phyloP scores from a whole-genome alignment of 2,888 invertebrate species.

The Mimas tiliae region DNA sequence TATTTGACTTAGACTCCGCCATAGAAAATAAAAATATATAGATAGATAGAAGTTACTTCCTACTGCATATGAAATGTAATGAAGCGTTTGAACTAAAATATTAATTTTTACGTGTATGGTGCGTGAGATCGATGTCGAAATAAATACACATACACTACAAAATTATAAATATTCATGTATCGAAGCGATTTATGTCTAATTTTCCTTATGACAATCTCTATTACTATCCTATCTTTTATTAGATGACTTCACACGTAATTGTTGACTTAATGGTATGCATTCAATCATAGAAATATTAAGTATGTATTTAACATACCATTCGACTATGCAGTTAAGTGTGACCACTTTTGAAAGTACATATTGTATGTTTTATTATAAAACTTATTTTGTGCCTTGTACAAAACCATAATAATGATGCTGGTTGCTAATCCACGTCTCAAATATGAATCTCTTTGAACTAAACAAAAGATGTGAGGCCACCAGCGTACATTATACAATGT shows the following conservation, averaged over 20 bases:
- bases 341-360: not conserved
- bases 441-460: constrained; percentile 44
- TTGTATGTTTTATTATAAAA: constrained; percentile 13
- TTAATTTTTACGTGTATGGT: not conserved
- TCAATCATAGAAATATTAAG: not conserved
- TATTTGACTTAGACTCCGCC: not conserved
- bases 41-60: not conserved
- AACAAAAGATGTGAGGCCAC: constrained; percentile 39
- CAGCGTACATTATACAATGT: constrained; percentile 52
- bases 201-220: not conserved
- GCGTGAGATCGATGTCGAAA: not conserved
- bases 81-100: not conserved
- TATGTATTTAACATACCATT: not conserved
- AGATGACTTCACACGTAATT: not conserved
- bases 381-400: constrained; percentile 79
- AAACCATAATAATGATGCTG: constrained; percentile 57
- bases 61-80: not conserved
- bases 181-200: not conserved
- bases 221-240: not conserved
- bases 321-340: not conserved
- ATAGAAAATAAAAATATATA: not conserved
- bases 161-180: not conserved
- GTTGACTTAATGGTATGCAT: not conserved
- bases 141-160: not conserved
- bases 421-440: constrained; percentile 34